Base-by-base conservation (phyloP, 1,140 invertebrate species). In the Leptinotarsa undecemlineata region DNA sequence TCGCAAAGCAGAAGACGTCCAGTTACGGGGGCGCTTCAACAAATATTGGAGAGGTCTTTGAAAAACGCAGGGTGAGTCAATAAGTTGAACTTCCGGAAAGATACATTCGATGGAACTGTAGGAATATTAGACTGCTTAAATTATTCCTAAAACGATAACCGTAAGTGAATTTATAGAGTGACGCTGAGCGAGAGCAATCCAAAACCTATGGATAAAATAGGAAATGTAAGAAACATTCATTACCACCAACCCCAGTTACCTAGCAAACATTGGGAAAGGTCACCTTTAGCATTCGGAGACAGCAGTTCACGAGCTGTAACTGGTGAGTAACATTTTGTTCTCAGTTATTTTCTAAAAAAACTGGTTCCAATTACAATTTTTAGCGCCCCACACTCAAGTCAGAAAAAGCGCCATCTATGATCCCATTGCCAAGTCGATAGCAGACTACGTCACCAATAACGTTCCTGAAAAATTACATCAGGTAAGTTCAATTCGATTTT, bases 381-480 rank as follows among this genome's bases (percentile, higher is more conserved):
- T 68, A 73, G 62, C 61, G 14, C 19, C 60, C 19, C 48, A 76
- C 62, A 21, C 20, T 17, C 57, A 75, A 48, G 17, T 61, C 21
- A 80, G 76, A 63, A 78, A 79, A 74, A 71, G 75, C 17, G 67
- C 71, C 42, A 79, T 82, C 66, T 78, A 81, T 62, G 81, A 84
- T 42, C 82, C 82, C 14, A 84, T 84, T 60, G 83, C 82, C 17
- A 73, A 81, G 74, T 84, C 81, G 2, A 84, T 84, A 61, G 83
- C 82, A 20, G 82, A 79, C 33, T 84, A 83, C 68, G 75, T 82
- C 20, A 74, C 71, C 13, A 82, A 81, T 63, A 82, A 82, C 68
- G 78, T 82, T n/a, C 20, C 68, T 14, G 20, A 57, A 48, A 70
- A 57, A 48, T 21, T 70, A 19, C 48, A 51, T 19, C 47, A 60